Evolutionary conservation across 2,113 vertebrate genomes (phyloP).

Genomic region (Ammodytes dubius): DNA sequence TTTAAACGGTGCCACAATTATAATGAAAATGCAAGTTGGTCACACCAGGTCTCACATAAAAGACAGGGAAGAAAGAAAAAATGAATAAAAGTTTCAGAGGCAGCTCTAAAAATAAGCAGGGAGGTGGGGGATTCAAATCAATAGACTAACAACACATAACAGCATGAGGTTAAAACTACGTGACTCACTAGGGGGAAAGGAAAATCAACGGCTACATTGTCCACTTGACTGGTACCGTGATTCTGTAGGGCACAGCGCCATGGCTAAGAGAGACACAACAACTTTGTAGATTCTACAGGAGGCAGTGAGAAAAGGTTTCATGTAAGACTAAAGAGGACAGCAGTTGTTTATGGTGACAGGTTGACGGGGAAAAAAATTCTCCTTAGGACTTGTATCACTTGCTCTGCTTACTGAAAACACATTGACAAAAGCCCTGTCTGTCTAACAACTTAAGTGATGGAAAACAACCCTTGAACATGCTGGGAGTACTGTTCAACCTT

Average conservation of each 20-base stretch:
- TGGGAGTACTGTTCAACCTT: slow-evolving; percentile 37
- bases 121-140: slow-evolving; percentile 53
- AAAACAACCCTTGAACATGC: slow-evolving; percentile 31
- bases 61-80: no score
- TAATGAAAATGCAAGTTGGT: no score
- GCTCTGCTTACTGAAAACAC: slow-evolving; percentile 1
- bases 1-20: no score
- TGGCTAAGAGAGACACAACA: slow-evolving; percentile 7
- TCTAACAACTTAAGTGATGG: slow-evolving; percentile 7
- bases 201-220: background rate
- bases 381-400: background rate
- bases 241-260: background rate
- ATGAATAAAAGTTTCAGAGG: background rate
- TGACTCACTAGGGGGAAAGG: slow-evolving; percentile 19
- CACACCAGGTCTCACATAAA: no score
- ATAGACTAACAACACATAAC: slow-evolving; percentile 42
- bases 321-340: slow-evolving; percentile 25
- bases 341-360: slow-evolving; percentile 29
- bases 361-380: slow-evolving; percentile 37
- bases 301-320: background rate
- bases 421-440: slow-evolving; percentile 1
- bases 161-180: slow-evolving; percentile 47
- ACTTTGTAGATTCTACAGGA: slow-evolving; percentile 24
- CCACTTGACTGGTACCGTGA: slow-evolving; percentile 25
- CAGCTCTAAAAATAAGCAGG: slow-evolving; percentile 63